A percentile compares a stretch with the other conserved stretches of the same genome.
Evolutionary conservation across 1,140 invertebrate genomes (phyloP).

Genomic region (Ceratosolen fusciceps): DNA sequence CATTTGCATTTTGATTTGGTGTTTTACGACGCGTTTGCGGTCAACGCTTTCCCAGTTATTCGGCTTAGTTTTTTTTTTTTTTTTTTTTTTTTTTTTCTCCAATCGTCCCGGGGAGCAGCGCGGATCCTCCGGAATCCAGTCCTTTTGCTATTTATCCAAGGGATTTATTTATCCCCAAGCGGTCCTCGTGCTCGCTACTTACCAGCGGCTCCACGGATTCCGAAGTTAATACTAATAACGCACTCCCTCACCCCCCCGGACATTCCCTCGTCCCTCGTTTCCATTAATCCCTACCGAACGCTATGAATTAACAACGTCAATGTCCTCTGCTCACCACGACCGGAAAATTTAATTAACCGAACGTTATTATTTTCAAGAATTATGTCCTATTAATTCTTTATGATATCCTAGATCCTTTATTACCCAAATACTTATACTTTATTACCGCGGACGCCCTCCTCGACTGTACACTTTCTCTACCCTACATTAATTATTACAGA

Average conservation of each 20-base stretch:
- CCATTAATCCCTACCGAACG: neutral
- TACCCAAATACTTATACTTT: no score
- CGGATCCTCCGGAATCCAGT: slow-evolving; percentile 10
- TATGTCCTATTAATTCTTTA: no score
- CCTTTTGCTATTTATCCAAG: slow-evolving; percentile 17
- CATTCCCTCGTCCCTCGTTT: neutral
- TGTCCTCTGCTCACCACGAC: no score
- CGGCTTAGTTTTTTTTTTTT: no score
- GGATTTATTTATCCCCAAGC: slow-evolving; percentile 17
- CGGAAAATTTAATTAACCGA: no score
- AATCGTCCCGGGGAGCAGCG: neutral
- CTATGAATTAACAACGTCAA: no score
- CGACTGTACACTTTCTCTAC: no score
- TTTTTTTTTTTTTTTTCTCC: slow-evolving; percentile 13
- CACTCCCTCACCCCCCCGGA: neutral
- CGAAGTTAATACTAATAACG: slow-evolving; percentile 8
- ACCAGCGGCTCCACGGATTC: neutral
- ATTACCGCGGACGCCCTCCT: no score
- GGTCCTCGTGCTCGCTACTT: neutral
- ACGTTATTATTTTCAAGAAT: no score
- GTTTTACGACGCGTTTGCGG: slow-evolving; percentile 36
- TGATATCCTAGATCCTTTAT: no score
- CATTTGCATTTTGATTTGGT: slow-evolving; percentile 39
- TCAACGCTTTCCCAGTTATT: neutral
- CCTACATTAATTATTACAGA: no score